Evolutionary conservation across 2,113 vertebrate genomes (phyloP).

Genomic region (Promerops cafer): DNA sequence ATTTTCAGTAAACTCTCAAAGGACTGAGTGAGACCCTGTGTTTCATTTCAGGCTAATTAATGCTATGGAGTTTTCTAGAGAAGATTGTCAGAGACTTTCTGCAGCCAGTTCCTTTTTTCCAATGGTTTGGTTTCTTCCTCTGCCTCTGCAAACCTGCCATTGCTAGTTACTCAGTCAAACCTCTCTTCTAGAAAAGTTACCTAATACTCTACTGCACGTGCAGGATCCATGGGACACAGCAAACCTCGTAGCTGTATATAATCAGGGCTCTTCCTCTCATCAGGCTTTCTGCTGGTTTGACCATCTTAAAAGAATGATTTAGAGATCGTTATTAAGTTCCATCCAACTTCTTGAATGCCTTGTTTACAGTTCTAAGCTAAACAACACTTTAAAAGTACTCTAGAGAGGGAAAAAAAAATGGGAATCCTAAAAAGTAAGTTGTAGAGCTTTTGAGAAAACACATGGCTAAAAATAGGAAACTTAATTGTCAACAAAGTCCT

Average conservation of each 20-base stretch:
- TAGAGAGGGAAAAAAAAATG: not conserved
- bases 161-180: conserved; percentile 36
- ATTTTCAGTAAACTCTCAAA: conserved; percentile 26
- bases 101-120: not conserved
- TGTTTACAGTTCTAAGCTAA: not conserved
- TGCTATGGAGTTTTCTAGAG: not conserved
- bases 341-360: not conserved
- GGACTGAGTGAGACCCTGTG: not conserved
- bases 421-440: not conserved
- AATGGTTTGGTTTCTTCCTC: not conserved
- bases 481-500: not conserved
- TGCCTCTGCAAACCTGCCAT: conserved; percentile 27
- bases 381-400: not conserved
- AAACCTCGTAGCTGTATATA: not conserved
- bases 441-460: not conserved
- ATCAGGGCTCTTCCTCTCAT: not conserved
- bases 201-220: not conserved
- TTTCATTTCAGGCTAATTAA: not conserved
- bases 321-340: conserved; percentile 11
- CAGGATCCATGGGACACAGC: not conserved
- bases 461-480: not conserved
- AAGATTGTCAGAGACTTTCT: not conserved
- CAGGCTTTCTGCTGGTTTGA: conserved; percentile 33
- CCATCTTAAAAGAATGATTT: conserved; percentile 25
- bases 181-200: conserved; percentile 19